Conservation (phyloP, 1,140 invertebrate species). For the Drosophila nigromelanica region DNA sequence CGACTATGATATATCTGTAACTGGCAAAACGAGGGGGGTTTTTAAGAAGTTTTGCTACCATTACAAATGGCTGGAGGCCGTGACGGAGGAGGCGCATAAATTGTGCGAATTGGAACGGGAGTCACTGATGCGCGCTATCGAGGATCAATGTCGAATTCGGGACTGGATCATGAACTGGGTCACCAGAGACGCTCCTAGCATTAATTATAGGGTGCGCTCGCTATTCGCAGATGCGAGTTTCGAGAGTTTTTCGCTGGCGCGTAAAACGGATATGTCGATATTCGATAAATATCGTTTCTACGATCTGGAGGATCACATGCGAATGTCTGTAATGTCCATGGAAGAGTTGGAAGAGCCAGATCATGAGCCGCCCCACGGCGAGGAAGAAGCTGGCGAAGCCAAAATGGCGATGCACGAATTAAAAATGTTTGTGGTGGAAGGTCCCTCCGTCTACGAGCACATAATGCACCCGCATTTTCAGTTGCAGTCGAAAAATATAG, state of each 20-base stretch:
- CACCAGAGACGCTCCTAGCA: slow-evolving; percentile 77
- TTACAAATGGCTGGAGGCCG: slow-evolving; percentile 64
- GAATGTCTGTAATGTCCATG: slow-evolving; percentile 49
- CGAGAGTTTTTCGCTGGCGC: slow-evolving; percentile 82
- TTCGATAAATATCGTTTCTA: slow-evolving; percentile 76
- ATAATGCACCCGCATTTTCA: slow-evolving; percentile 76
- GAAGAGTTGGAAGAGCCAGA: slow-evolving; percentile 35
- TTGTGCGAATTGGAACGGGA: slow-evolving; percentile 75
- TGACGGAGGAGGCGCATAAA: slow-evolving; percentile 78
- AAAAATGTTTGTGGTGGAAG: slow-evolving; percentile 63
- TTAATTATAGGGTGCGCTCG: slow-evolving; percentile 83
- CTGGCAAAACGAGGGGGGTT: slow-evolving; percentile 67
- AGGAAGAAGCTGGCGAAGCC: background rate
- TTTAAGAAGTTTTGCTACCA: slow-evolving; percentile 80
- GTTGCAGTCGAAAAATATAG: slow-evolving; percentile 83
- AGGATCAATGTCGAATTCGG: slow-evolving; percentile 76
- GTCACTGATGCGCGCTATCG: slow-evolving; percentile 77
- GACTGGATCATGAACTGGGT: slow-evolving; percentile 83
- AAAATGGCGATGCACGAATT: slow-evolving; percentile 12
- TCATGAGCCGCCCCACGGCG: background rate
- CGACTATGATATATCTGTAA: slow-evolving; percentile 72
- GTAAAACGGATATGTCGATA: slow-evolving; percentile 29
- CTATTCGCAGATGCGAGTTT: slow-evolving; percentile 81
- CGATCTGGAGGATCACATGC: slow-evolving; percentile 61
- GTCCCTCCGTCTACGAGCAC: slow-evolving; percentile 83